A percentile compares a stretch with the other conserved stretches of the same genome.
phyloP scores from a whole-genome alignment of 2,888 invertebrate species.

The Cybosia mesomella region DNA sequence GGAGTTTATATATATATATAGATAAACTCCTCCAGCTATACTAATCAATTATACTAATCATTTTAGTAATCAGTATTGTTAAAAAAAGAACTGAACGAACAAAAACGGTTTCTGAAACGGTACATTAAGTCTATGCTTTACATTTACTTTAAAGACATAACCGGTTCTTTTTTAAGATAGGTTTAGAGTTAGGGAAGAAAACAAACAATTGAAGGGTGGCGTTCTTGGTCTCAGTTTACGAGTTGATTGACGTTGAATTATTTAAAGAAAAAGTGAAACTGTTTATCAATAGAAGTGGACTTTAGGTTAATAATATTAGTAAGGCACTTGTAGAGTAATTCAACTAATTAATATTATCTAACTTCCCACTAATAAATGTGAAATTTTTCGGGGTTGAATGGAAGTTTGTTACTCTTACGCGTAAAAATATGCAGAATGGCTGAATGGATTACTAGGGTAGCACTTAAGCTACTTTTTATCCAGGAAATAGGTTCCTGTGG shows the following conservation, averaged over 20 bases:
- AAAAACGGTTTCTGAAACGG: conserved; percentile 19
- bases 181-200: conserved; percentile 21
- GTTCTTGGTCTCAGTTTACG: conserved; percentile 22
- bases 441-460: too few species aligned
- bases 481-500: too few species aligned
- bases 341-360: not conserved
- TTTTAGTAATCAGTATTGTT: too few species aligned
- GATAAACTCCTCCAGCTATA: too few species aligned
- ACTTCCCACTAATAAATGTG: not conserved
- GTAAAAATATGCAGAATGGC: too few species aligned
- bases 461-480: too few species aligned
- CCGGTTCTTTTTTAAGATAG: conserved; percentile 33
- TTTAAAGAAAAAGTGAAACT: conserved; percentile 12
- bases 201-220: conserved; percentile 35
- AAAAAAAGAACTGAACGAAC: too few species aligned
- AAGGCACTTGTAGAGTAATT: not conserved
- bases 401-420: too few species aligned
- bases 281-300: not conserved
- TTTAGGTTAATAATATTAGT: not conserved
- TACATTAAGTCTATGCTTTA: conserved; percentile 22
- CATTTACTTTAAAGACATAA: conserved; percentile 27
- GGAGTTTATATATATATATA: too few species aligned
- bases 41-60: too few species aligned
- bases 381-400: too few species aligned
- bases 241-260: conserved; percentile 19